Base-by-base conservation (phyloP, 2,113 vertebrate species). In the Eolophus roseicapilla region DNA sequence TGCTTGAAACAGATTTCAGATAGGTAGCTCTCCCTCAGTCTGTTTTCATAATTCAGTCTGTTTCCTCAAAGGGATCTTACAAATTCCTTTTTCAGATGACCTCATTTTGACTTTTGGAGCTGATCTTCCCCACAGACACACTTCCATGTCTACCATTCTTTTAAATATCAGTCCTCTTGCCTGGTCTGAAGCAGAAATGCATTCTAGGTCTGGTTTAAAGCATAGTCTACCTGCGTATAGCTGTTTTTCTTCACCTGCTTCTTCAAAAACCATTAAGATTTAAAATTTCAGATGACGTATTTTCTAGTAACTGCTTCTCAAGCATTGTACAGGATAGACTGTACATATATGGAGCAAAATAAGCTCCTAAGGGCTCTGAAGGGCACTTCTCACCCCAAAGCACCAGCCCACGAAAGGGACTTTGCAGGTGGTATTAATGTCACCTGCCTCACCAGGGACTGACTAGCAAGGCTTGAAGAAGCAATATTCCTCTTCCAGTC, bases 251-350 rank as follows among this genome's bases (percentile, higher is more conserved):
- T 25, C 21, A 17, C 2, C 18, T 6, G 11, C 21, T 87, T 24
- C 65, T 70, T 64, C 2, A 74, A 62, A 50, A 57, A 8, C 5
- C 9, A 75, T 10, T 5, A 75, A 8, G 13, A 37, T 7, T 60
- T 8, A 70, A 8, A 17, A n/a, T 82, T 49, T 71, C 52, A 35
- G 5, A 31, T 4, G 2, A 23, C 5, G 2, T 6, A 15, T 41
- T 76, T 57, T 52, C 33, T 50, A 39, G 17, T 21, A 46, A 31
- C 18, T 4, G 59, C 46, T 4, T 60, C 47, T 74, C 11, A 29
- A 13, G 19, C 7, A 10, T 3, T 0, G 5, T 2, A 4, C 0
- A 23, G 27, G 44, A 3, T 2, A 7, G 20, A 7, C 4, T 6
- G 11, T 5, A 16, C 18, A 3, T 3, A 1, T 0, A 6, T 1